These are phyloP conservation scores for Plestiodon gilberti DNA, from an alignment of 2,113 vertebrate genomes.

Conservation along the genomic window DNA sequence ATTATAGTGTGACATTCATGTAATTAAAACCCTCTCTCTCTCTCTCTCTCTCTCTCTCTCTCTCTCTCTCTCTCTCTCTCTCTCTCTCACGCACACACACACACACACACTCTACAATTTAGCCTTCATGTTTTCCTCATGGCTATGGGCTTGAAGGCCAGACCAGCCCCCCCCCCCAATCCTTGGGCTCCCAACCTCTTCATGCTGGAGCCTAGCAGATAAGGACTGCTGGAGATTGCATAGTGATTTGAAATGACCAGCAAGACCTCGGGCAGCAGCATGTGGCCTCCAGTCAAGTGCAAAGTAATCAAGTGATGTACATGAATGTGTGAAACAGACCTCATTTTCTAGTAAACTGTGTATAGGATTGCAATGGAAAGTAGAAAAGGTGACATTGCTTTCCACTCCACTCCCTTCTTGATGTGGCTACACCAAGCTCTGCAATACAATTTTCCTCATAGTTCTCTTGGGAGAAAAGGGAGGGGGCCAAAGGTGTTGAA, in stretches of 20 bases:
- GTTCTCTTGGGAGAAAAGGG: background rate
- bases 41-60: no score
- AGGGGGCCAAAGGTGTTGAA: background rate
- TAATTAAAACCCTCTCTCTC: no score
- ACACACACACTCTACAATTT: no score
- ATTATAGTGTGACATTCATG: no score
- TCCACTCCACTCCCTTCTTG: background rate
- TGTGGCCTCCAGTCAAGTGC: background rate
- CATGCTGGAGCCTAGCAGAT: no score
- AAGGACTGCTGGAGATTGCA: background rate
- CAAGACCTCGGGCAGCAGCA: background rate
- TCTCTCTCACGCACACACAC: no score
- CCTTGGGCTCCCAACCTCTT: no score
- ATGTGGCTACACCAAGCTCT: background rate
- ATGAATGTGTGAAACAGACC: background rate
- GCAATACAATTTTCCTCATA: background rate
- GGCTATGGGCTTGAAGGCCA: no score
- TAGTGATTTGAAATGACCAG: background rate
- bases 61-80: no score
- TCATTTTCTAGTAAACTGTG: background rate
- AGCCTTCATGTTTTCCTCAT: no score
- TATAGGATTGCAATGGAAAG: background rate
- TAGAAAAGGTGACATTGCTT: background rate
- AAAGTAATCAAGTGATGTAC: background rate
- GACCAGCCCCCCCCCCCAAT: no score